These are phyloP conservation scores for Arbacia lixula DNA, from an alignment of 53 echinoderm and acorn worm species.

Conservation along the genomic window DNA sequence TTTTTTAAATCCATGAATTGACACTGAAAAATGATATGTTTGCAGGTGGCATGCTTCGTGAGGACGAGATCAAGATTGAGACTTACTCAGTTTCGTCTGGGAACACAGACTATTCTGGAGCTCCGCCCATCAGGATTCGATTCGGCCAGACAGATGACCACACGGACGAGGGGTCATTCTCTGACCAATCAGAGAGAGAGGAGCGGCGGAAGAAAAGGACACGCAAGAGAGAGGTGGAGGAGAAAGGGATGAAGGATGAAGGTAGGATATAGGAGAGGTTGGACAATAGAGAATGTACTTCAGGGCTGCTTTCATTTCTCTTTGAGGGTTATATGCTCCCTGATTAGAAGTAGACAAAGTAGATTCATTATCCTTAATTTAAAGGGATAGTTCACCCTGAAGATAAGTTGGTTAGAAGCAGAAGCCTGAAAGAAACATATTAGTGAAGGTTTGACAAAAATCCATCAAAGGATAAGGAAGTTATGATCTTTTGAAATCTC, in stretches of 20 bases:
- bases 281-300: not conserved
- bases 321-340: too few species aligned
- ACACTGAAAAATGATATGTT: too few species aligned
- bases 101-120: slow-evolving; percentile 1
- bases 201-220: slow-evolving; percentile 14
- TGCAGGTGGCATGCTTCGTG: too few species aligned
- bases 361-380: too few species aligned
- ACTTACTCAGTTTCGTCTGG: not conserved
- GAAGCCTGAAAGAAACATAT: too few species aligned
- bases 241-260: not conserved
- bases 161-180: slow-evolving; percentile 26
- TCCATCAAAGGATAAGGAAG: too few species aligned
- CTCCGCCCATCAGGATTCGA: slow-evolving; percentile 12
- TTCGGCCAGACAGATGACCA: slow-evolving; percentile 41
- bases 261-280: not conserved
- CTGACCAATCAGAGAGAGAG: slow-evolving; percentile 1
- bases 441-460: too few species aligned
- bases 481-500: too few species aligned
- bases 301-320: not conserved
- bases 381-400: too few species aligned
- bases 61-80: slow-evolving; percentile 7
- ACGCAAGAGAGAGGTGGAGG: slow-evolving; percentile 4
- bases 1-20: too few species aligned
- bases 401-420: too few species aligned
- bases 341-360: too few species aligned